These are phyloP conservation scores for Anabacerthia variegaticeps DNA, from an alignment of 2,797 vertebrate genomes.

Conservation along the genomic window DNA sequence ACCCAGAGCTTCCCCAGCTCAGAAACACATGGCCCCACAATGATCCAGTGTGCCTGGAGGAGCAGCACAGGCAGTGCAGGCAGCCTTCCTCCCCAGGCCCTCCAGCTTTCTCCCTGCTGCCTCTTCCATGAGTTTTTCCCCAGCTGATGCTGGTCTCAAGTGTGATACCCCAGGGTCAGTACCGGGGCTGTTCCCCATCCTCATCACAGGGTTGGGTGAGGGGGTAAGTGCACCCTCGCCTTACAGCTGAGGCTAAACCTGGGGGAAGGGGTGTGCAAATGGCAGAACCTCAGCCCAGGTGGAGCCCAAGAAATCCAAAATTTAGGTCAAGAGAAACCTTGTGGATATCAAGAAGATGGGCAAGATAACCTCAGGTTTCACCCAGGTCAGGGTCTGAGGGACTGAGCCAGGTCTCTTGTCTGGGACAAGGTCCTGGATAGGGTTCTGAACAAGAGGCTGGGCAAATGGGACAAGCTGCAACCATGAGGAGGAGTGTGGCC, in stretches of 20 bases:
- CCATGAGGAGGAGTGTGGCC: background rate
- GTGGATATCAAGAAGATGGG: background rate
- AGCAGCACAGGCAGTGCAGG: background rate
- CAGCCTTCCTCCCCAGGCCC: background rate
- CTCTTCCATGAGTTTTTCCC: background rate
- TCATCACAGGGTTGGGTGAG: background rate
- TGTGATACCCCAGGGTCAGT: too few species aligned
- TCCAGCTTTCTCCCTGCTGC: background rate
- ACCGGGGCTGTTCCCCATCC: background rate
- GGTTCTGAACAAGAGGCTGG: background rate
- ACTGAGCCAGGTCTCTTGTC: background rate
- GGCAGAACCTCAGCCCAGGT: background rate
- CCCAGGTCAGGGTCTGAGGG: background rate
- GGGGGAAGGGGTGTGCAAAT: background rate
- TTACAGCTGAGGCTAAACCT: background rate
- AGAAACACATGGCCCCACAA: rapidly evolving
- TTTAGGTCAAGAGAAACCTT: rapidly evolving
- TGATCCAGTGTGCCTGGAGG: rapidly evolving
- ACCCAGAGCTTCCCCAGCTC: background rate
- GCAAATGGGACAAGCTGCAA: background rate
- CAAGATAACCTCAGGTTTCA: background rate
- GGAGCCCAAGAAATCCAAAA: background rate
- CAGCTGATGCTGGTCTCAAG: background rate
- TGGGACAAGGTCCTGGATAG: background rate
- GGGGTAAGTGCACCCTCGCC: background rate